Base-by-base conservation (phyloP, 2,113 vertebrate genomes). In the Etheostoma cragini region DNA sequence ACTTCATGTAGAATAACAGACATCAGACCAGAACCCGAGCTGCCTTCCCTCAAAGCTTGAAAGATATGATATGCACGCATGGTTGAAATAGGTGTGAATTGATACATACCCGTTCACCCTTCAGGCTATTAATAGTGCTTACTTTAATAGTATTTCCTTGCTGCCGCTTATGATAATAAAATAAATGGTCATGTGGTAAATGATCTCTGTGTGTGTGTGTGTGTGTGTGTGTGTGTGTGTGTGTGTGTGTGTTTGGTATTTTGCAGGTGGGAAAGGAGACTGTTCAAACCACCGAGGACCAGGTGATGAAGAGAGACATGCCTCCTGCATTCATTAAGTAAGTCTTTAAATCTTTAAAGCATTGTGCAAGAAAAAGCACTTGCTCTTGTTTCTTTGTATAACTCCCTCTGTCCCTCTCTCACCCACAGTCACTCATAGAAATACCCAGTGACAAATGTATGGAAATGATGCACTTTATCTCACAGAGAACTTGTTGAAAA, bases 221-320 rank as follows among this genome's bases (percentile, higher is more conserved):
- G 50, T 54, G 53, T 54, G 30, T 30, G 58, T 21, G 61, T 63
- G 62, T 64, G 62, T 46, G 62, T 64, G 21, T 65, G 38, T 69
- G 11, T 79, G 53, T 61, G 5, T 86, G 50, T 92, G 84, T 38
- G 35, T 38, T 38, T 38, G 35, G 38, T 42, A 10, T 42, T 42
- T 42, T 90, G 12, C 92, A 99, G 98, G 98, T 99, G 94, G 98
- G 98, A 85, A 99, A 99, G 92, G 98, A 99, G 88, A 99, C 98
- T 0, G 98, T 99, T 78, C 97, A 99, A 93, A 99, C 98, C 78
- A 99, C 98, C 0, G 98, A 99, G 88, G 98, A 99, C 93, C 98
- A 99, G 94, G 95, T 99, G 91, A 97, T 99, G 96, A 99, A 98
- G 93, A 96, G 98, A 89, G 98, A 99, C 93, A 99, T 99, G 98